Evolutionary conservation across 2,797 vertebrate species (phyloP), one percentile per base, ranked within the genome.

Genomic region (Muscicapa comitata): DNA sequence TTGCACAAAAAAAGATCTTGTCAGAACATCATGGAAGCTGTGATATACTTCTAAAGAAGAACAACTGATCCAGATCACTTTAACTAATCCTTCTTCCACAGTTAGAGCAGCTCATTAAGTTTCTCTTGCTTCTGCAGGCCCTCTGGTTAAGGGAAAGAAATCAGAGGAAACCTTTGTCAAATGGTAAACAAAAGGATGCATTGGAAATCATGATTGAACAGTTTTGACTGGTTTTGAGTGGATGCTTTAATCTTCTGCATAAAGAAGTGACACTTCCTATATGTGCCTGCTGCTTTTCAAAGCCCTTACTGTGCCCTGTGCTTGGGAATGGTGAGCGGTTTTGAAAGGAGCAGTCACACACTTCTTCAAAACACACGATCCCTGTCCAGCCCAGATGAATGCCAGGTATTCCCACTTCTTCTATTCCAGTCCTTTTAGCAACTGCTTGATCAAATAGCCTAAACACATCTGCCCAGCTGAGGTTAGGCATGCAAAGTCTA

Each of bases 1-100:
- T 94, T 98, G 94, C 95, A 97, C 92, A 96, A 54, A 95, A 95
- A 97, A 95, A 97, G 89, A 85, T 95, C 78, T 71, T 96, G 78
- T 96, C 96, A 93, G 96, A 97, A 94, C 90, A 94, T 78, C 87
- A 24, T 84, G 96, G 95, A 96, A 97, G 95, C 92, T 95, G 75
- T 91, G 92, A 97, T 85, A 84, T 43, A 93, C 84, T 96, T 97
- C 88, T 96, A 77, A 93, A 96, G 95, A 95, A 96, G 88, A 97
- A 87, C 92, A 96, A 91, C 87, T 77, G 78, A 91, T 96, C 87
- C 95, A 91, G 93, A 93, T 96, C 86, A 88, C 81, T 72, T 92
- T 80, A 89, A 54, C 86, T 91, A 53, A 95, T 97, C 96, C 94
- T 97, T 94, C 92, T 97, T 97, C 95, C 88, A 73, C 88, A 88